These are phyloP conservation scores for Eristalis intricaria DNA, from an alignment of 2,888 invertebrate species.

Conservation along the genomic window DNA sequence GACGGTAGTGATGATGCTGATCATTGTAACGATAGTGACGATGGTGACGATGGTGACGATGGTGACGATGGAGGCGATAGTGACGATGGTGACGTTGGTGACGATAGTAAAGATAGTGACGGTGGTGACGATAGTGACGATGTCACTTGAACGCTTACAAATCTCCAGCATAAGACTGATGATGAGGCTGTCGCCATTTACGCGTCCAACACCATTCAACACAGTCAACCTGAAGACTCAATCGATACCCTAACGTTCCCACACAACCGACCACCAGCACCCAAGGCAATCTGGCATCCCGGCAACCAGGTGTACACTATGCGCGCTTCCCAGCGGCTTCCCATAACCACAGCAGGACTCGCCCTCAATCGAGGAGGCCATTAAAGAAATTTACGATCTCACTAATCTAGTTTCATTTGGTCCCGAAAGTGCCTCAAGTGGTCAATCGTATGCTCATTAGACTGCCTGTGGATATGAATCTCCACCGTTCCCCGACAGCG, in stretches of 20 bases:
- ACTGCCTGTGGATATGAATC: constrained; percentile 60
- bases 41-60: too few relatives aligned
- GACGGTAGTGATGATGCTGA: too few relatives aligned
- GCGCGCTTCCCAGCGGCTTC: constrained; percentile 21
- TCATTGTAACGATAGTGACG: too few relatives aligned
- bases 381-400: constrained; percentile 67
- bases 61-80: too few relatives aligned
- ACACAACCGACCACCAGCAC: constrained; percentile 8
- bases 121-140: too few relatives aligned
- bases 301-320: constrained; percentile 39
- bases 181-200: too few relatives aligned
- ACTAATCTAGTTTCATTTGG: constrained; percentile 67
- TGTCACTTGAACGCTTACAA: too few relatives aligned
- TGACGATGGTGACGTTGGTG: too few relatives aligned
- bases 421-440: constrained; percentile 64
- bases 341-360: constrained; percentile 30
- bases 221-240: too few relatives aligned
- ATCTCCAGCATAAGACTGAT: too few relatives aligned
- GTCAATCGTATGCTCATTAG: constrained; percentile 72
- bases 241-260: background rate
- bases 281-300: constrained; percentile 6
- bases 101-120: too few relatives aligned
- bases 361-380: constrained; percentile 15
- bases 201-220: too few relatives aligned
- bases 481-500: constrained; percentile 31